These are phyloP conservation scores for Brienomyrus longianalis DNA, from an alignment of 2,113 vertebrate species.

Conservation along the genomic window DNA sequence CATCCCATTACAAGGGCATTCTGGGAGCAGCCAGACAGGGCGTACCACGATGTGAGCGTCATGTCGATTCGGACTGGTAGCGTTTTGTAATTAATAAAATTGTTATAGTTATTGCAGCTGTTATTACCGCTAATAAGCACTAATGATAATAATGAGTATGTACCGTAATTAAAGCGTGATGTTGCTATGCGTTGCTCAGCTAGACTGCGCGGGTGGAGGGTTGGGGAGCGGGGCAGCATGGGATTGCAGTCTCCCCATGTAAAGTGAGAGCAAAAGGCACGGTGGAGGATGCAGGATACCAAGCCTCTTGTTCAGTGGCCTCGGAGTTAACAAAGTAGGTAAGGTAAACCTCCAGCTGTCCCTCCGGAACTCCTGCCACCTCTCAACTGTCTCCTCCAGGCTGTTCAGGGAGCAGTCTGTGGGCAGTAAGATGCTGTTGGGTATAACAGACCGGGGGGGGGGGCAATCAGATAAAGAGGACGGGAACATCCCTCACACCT, in stretches of 20 bases:
- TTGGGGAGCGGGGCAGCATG: neutral
- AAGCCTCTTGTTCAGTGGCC: neutral
- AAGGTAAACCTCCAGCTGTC: neutral
- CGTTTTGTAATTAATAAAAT: neutral
- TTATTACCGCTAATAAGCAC: neutral
- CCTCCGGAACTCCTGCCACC: neutral
- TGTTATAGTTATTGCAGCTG: neutral
- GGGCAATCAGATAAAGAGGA: conserved; percentile 60
- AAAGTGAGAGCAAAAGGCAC: neutral
- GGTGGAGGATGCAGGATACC: neutral
- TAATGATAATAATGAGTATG: conserved; percentile 4
- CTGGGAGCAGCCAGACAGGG: neutral
- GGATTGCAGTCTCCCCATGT: neutral
- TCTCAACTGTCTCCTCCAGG: neutral
- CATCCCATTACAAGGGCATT: neutral
- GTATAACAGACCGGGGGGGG: conserved; percentile 41
- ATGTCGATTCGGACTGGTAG: neutral
- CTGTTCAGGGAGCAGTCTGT: neutral
- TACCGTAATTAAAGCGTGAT: neutral
- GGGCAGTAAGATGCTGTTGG: conserved; percentile 41
- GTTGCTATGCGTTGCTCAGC: neutral
- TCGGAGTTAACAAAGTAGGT: neutral
- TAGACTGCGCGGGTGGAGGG: neutral
- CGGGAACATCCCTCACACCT: conserved; percentile 59
- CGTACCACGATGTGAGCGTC: neutral